A percentile compares a stretch with the other conserved stretches of the same genome.
These are phyloP conservation scores for Hetaerina americana DNA, from an alignment of 1,140 invertebrate genomes.

Conservation along the genomic window DNA sequence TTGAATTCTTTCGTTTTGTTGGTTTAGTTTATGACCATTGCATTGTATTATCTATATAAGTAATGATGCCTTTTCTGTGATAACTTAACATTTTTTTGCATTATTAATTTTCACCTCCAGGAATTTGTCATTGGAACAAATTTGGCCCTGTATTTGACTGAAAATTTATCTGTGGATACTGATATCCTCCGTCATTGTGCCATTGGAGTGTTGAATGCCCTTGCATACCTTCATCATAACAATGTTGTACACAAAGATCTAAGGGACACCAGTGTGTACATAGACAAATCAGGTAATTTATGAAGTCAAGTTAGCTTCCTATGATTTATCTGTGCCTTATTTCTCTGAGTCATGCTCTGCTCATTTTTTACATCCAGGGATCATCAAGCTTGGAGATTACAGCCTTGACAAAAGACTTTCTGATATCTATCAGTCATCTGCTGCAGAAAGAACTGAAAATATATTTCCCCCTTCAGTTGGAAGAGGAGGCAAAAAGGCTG, in stretches of 20 bases:
- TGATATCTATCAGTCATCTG: slow-evolving; percentile 29
- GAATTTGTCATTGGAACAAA: slow-evolving; percentile 48
- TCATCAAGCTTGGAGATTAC: slow-evolving; percentile 51
- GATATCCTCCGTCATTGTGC: slow-evolving; percentile 48
- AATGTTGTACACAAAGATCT: slow-evolving; percentile 66
- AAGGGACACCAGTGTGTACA: slow-evolving; percentile 47
- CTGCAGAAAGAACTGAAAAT: slow-evolving; percentile 20
- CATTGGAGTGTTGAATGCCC: slow-evolving; percentile 45
- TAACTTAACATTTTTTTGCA: slow-evolving; percentile 3
- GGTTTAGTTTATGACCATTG: too few relatives aligned
- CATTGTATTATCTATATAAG: too few relatives aligned
- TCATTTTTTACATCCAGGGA: slow-evolving; percentile 21
- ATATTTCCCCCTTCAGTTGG: slow-evolving; percentile 38
- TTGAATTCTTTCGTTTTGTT: too few relatives aligned
- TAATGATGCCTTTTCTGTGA: too few relatives aligned
- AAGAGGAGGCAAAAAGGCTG: slow-evolving; percentile 53
- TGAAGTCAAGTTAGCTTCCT: neutral
- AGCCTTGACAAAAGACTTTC: slow-evolving; percentile 51
- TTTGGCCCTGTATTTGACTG: slow-evolving; percentile 36
- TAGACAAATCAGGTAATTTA: slow-evolving; percentile 35
- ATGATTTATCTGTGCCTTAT: slow-evolving; percentile 6
- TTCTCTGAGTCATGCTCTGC: slow-evolving; percentile 16
- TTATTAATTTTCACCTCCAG: slow-evolving; percentile 20
- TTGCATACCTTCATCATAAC: slow-evolving; percentile 60
- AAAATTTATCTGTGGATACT: slow-evolving; percentile 39